Evolutionary conservation across 2,888 invertebrate species (phyloP).

Genomic region (Reticulitermes lucifugus): DNA sequence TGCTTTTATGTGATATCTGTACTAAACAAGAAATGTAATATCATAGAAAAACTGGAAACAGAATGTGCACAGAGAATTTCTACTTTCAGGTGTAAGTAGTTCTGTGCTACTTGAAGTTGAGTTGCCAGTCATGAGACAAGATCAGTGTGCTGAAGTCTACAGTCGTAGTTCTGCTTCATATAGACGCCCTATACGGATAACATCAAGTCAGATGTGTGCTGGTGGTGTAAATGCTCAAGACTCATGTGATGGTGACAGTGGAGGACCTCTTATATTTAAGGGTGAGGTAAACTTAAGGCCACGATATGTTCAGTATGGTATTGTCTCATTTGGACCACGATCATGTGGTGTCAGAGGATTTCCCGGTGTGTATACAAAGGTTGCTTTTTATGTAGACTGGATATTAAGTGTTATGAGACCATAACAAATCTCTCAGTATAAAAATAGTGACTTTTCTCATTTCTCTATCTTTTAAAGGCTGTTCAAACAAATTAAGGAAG

Average conservation of each 20-base stretch:
- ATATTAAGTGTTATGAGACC: conserved; percentile 58
- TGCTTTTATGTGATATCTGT: too few relatives aligned
- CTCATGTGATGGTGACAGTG: conserved; percentile 73
- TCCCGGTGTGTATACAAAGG: conserved; percentile 64
- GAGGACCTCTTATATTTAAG: conserved; percentile 68
- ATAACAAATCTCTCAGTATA: not conserved
- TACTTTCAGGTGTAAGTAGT: conserved; percentile 57
- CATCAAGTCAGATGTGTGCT: conserved; percentile 62
- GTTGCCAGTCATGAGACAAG: conserved; percentile 58
- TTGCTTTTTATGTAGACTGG: conserved; percentile 63
- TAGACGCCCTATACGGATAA: conserved; percentile 40
- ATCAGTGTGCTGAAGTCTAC: conserved; percentile 55
- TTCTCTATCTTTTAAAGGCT: too few relatives aligned
- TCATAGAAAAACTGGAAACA: too few relatives aligned
- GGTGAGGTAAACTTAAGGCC: conserved; percentile 39
- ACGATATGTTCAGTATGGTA: conserved; percentile 58
- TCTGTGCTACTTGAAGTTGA: conserved; percentile 66
- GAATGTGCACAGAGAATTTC: not conserved
- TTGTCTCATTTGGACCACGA: conserved; percentile 61
- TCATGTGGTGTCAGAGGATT: conserved; percentile 61
- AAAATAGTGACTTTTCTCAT: too few relatives aligned
- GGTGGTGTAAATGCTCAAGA: conserved; percentile 68
- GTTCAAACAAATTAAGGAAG: too few relatives aligned
- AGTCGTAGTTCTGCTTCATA: conserved; percentile 45
- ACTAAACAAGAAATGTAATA: too few relatives aligned